Conservation (phyloP, 1,140 invertebrate species). For the Drosophila leontia region DNA sequence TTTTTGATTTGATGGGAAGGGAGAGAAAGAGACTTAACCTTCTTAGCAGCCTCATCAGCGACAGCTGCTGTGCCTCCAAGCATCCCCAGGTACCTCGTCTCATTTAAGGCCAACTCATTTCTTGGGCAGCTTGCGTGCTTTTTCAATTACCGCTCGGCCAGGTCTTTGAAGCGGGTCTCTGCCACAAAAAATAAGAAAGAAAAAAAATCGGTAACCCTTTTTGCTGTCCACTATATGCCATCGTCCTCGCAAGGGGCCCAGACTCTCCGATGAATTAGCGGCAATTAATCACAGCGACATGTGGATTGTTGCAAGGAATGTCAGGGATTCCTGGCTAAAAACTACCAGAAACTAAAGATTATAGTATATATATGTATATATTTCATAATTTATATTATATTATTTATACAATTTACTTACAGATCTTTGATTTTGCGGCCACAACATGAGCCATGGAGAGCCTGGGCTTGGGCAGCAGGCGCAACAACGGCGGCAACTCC, state of each 20-base stretch:
- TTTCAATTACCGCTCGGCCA: slow-evolving; percentile 41
- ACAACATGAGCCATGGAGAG: slow-evolving; percentile 84
- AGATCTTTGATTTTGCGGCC: slow-evolving; percentile 12
- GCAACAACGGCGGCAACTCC: slow-evolving; percentile 58
- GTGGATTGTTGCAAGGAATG: slow-evolving; percentile 32
- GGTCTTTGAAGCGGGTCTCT: slow-evolving; percentile 25
- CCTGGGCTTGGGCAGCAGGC: slow-evolving; percentile 77
- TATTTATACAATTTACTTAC: background rate
- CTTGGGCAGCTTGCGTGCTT: slow-evolving; percentile 21
- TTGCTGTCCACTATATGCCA: background rate
- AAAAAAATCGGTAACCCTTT: slow-evolving; percentile 12
- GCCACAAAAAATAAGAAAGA: background rate
- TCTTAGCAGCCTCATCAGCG: slow-evolving; percentile 3
- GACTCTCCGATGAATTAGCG: slow-evolving; percentile 32
- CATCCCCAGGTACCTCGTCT: slow-evolving; percentile 6
- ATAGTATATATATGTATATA: background rate
- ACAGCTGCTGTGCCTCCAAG: slow-evolving; percentile 22
- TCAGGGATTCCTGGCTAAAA: background rate
- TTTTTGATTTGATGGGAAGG: background rate
- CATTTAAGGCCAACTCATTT: slow-evolving; percentile 25
- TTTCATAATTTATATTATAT: background rate
- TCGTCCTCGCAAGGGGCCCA: background rate
- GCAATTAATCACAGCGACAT: slow-evolving; percentile 53
- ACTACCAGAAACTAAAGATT: slow-evolving; percentile 28
- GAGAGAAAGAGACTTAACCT: background rate